phyloP scores from a whole-genome alignment of 2,888 invertebrate genomes.

The Drosophila yooni region DNA sequence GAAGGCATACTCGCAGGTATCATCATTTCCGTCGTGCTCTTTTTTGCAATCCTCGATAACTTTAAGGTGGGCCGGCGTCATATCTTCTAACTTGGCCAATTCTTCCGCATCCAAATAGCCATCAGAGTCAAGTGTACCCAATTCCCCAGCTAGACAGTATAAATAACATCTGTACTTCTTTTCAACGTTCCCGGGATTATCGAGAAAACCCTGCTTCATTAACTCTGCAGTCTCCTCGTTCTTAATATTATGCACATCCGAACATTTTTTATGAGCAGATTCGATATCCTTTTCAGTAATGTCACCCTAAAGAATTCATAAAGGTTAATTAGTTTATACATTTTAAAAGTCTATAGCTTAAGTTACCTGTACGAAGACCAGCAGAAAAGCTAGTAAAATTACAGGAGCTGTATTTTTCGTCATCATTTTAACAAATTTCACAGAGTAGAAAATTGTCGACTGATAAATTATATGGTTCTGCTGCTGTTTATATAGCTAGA shows the following conservation, averaged over 20 bases:
- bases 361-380: not conserved
- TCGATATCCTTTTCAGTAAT: not conserved
- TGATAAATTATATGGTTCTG: not conserved
- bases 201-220: not conserved
- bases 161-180: constrained; percentile 4
- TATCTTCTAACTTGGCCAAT: not conserved
- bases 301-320: not conserved
- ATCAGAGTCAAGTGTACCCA: not conserved
- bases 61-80: not conserved
- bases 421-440: not conserved
- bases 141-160: not conserved
- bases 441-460: not conserved
- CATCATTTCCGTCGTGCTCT: not conserved
- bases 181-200: not conserved
- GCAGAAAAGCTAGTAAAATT: not conserved
- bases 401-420: not conserved
- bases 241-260: not conserved
- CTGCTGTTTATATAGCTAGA: constrained; percentile 3
- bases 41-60: not conserved
- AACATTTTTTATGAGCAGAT: not conserved
- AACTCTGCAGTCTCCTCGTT: not conserved
- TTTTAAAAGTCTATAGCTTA: not conserved
- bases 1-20: constrained; percentile 17
- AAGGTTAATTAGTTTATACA: too few species aligned
- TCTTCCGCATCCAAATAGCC: not conserved